Percentiles rank a stretch among this genome's conserved stretches.
phyloP scores from a whole-genome alignment of 2,797 vertebrate genomes.

The Cercopithecus mitis region DNA sequence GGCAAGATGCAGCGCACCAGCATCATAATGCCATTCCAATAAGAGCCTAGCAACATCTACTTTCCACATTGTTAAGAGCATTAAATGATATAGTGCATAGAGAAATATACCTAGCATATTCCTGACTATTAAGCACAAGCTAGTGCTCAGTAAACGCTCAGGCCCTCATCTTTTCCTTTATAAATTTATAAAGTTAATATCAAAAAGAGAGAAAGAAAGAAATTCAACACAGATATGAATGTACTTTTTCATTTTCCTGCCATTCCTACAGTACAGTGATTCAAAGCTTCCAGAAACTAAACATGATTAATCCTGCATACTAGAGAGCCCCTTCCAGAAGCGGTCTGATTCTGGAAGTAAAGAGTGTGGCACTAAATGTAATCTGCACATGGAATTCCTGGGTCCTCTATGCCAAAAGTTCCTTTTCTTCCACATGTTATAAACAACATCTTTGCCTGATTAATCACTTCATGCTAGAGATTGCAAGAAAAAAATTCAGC shows the following conservation, averaged over 20 bases:
- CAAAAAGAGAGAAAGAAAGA: not conserved
- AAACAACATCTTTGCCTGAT: not conserved
- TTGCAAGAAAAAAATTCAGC: not conserved
- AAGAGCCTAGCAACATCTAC: not conserved
- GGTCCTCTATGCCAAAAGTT: not conserved
- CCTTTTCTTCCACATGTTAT: not conserved
- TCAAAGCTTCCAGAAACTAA: not conserved
- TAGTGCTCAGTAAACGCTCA: not conserved
- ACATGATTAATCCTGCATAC: not conserved
- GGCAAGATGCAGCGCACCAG: not conserved
- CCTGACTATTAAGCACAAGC: not conserved
- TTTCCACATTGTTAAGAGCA: not conserved
- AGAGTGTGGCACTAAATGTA: not conserved
- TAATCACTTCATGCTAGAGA: conserved; percentile 35
- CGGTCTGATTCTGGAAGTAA: not conserved
- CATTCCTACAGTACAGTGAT: not conserved
- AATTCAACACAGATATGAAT: not conserved
- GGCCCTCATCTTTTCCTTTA: not conserved
- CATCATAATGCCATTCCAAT: not conserved
- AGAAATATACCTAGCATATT: not conserved
- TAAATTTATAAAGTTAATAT: not conserved
- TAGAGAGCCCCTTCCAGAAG: not conserved
- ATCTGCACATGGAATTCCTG: not conserved
- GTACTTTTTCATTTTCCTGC: not conserved
- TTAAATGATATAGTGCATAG: not conserved